phyloP scores from a whole-genome alignment of 2,888 invertebrate genomes.

The Macaria liturata region DNA sequence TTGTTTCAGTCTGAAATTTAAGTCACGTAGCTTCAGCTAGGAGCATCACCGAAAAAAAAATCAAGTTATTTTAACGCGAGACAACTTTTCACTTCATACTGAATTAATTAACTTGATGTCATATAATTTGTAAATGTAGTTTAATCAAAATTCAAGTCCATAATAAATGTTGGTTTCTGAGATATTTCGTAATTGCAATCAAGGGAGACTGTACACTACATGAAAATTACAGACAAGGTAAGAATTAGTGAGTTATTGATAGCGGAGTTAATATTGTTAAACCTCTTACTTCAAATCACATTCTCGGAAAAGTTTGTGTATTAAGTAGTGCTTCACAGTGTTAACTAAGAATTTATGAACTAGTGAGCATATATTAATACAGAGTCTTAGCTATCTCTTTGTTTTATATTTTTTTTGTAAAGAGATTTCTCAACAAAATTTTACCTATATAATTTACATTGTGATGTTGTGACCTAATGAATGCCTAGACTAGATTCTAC shows the following conservation, averaged over 20 bases:
- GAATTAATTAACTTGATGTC: slow-evolving; percentile 6
- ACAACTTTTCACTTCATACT: slow-evolving; percentile 17
- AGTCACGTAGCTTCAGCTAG: slow-evolving; percentile 17
- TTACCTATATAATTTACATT: too few species aligned
- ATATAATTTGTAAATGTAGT: slow-evolving; percentile 7
- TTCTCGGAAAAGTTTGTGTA: too few species aligned
- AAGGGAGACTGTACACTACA: background rate
- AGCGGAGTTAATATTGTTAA: too few species aligned
- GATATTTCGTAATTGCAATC: slow-evolving; percentile 7
- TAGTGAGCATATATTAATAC: too few species aligned
- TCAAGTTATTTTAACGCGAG: slow-evolving; percentile 29
- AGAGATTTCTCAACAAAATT: too few species aligned
- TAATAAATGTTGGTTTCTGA: slow-evolving; percentile 2
- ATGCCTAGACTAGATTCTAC: slow-evolving; percentile 2
- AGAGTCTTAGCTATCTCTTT: too few species aligned
- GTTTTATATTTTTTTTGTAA: too few species aligned
- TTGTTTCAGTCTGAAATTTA: background rate
- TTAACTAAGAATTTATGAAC: too few species aligned
- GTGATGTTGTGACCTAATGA: background rate
- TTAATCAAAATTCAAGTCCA: slow-evolving; percentile 7
- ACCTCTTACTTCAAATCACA: too few species aligned
- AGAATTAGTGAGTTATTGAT: too few species aligned
- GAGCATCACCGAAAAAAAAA: slow-evolving; percentile 30
- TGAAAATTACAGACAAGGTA: too few species aligned
- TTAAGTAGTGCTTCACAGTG: too few species aligned